Base-by-base conservation (phyloP, 1,140 invertebrate species). In the Cheumatopsyche charites region DNA sequence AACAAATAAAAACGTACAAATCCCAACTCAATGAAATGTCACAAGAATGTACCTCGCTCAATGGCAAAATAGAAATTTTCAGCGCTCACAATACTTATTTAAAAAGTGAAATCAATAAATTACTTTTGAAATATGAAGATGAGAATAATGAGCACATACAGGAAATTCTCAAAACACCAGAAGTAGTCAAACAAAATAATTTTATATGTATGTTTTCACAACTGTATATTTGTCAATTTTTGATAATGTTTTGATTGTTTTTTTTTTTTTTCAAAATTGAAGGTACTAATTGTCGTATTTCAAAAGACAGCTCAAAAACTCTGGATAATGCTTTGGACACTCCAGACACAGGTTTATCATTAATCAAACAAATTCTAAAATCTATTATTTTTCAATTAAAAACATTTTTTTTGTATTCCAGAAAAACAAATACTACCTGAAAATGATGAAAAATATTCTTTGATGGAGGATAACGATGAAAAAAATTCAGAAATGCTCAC, bases 401-500 rank as follows among this genome's bases (percentile, higher is more conserved):
- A 21, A 15, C 6, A 36, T 36, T 17, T 47, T 11, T 47, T 26
- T 45, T 66, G 43, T 47, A 2, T 43, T 65, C 19, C 19, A 66
- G 42, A 66, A 66, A 45, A 68, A 36, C 21, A 45, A 36, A 11
- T 55, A 15, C 55, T 68, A 7, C 26, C 66, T n/a, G 66, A 68
- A 23, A 21, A n/a, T 15, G 63, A 55, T 6, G 19, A 23, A 5
- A 68, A 68, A 52, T 68, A 36, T 68, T 45, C 45, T 11, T 7
- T 68, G 9, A 13, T 52, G 21, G 47, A 68, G 2, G 66, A 55
- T 41, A 49, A 55, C 19, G 66, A 68, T 1, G 25, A 11, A 19
- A 68, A 68, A 41, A 68, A 68, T 25, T 26, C 55, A 25, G 66
- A 68, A 68, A 45, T 68, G 7, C 47, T 68, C n/a, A 68, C 66